Base-by-base conservation (phyloP, 2,797 vertebrate species). In the Nannoperca obscura region DNA sequence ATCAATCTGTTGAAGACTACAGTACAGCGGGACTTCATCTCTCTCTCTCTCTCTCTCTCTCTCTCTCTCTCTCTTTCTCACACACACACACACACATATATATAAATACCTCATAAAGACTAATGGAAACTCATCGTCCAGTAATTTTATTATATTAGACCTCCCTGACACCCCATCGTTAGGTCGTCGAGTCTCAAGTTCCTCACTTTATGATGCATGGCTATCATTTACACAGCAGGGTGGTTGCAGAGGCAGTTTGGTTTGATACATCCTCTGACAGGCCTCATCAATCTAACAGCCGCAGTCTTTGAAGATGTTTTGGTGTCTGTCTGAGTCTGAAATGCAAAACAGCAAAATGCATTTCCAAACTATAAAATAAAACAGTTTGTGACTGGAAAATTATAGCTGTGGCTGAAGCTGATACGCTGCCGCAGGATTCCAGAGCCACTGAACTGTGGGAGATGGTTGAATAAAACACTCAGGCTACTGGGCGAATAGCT, bases 71-170 rank as follows among this genome's bases (percentile, higher is more conserved):
- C n/a, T n/a, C n/a, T n/a, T n/a, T n/a, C n/a, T 44, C 30, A 53
- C 24, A 65, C 71, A 77, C 20, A 64, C 59, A 63, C 47, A 68
- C 53, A 54, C 55, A 69, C 54, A 69, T 22, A 53, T 2, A 49
- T 2, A 64, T 15, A 84, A 53, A 87, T 63, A 84, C 78, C 85
- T 89, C 86, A 86, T 91, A 87, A 92, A 91, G 62, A 57, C 73
- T 91, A 93, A 93, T 91, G 89, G 89, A 83, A 89, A 90, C 80
- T 90, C 88, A 86, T 94, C 84, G 91, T 86, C 61, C 32, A 19
- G 78, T 91, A 87, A 91, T 91, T 93, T 87, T 74, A 93, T 87
- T 85, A 86, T 59, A 60, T 19, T 67, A 74, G 86, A 86, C 88
- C 86, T 86, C 80, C 40, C 46, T n/a, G 82, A 68, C 83, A 85